Percentiles rank a stretch among this genome's conserved stretches.
phyloP scores from a whole-genome alignment of 2,888 invertebrate genomes.

The Melanostoma mellinum region DNA sequence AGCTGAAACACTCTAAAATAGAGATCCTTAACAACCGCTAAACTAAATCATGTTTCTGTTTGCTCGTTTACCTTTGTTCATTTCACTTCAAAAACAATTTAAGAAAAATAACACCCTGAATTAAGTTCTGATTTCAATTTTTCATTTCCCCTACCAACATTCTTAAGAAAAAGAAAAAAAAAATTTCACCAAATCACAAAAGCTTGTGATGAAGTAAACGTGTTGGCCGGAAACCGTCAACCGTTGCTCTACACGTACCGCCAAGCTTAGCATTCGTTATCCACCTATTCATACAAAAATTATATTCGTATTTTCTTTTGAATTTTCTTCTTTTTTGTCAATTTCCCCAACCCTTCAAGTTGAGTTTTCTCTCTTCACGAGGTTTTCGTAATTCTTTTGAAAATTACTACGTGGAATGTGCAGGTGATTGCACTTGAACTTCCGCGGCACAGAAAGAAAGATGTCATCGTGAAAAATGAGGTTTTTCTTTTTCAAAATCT shows the following conservation, averaged over 20 bases:
- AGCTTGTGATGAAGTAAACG: conserved; percentile 24
- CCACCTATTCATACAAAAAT: conserved; percentile 32
- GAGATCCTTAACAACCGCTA: too few relatives aligned
- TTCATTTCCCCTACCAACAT: too few relatives aligned
- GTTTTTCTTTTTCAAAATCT: conserved; percentile 30
- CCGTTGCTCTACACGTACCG: conserved; percentile 56
- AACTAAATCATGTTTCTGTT: too few relatives aligned
- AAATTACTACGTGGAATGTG: conserved; percentile 64
- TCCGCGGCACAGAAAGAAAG: conserved; percentile 23
- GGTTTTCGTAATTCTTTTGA: conserved; percentile 55
- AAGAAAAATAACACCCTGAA: too few relatives aligned
- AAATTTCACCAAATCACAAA: conserved; percentile 1
- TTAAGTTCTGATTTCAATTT: too few relatives aligned
- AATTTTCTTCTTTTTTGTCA: conserved; percentile 4
- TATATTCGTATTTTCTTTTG: background rate
- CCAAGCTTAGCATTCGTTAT: conserved; percentile 57
- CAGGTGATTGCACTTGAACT: conserved; percentile 63
- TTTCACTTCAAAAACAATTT: too few relatives aligned
- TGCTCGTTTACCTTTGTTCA: too few relatives aligned
- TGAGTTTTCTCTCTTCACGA: conserved; percentile 26
- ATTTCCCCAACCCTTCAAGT: conserved; percentile 14
- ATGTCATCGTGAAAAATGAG: conserved; percentile 55
- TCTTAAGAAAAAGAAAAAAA: too few relatives aligned
- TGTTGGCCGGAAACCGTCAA: conserved; percentile 49
- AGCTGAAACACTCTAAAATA: too few relatives aligned